Evolutionary conservation across 2,113 vertebrate genomes (phyloP), one percentile per base, ranked within the genome.

Genomic region (Nothocercus nigrocapillus): DNA sequence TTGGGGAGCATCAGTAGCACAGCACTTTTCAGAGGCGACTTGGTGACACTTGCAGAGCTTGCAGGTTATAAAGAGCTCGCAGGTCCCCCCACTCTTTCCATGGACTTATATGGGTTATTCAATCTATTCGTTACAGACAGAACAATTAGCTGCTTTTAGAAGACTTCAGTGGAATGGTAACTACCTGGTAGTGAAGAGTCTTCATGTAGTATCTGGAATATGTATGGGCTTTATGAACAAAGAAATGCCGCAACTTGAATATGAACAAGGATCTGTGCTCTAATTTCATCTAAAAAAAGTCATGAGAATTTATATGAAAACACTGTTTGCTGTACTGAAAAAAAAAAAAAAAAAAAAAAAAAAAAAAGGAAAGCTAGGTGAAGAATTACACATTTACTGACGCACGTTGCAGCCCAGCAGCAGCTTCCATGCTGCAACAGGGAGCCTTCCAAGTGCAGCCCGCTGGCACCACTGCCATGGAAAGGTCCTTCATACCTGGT

Each of bases 251-350:
- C 18, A 28, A 62, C 61, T 24, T 56, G 42, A 45, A 8, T n/a
- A 17, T 1, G 44, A 89, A n/a, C 17, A 59, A 64, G 13, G 34
- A 56, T 51, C n/a, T 25, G 5, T 3, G 22, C 53, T 30, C 77
- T 14, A 53, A 89, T 84, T 64, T 64, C 12, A 47, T 64, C 79
- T 73, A 32, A 24, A 90, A 90, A 30, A 42, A 56, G 81, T 63
- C 56, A 76, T 69, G 87, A 92, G 91, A 94, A 91, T 87, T 84
- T 78, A 79, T 36, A 67, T 27, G 51, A 76, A 94, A 79, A 2
- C 13, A 51, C 61, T 47, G 36, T 30, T 70, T 89, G 78, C 19
- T 38, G 36, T 18, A 59, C 7, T n/a, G 5, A 3, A 54, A 75
- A 84, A 90, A 54, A 9, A 44, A 15, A 85, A 93, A 84, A 90